Evolutionary conservation across 2,113 vertebrate species (phyloP).

Genomic region (Halichoerus grypus): DNA sequence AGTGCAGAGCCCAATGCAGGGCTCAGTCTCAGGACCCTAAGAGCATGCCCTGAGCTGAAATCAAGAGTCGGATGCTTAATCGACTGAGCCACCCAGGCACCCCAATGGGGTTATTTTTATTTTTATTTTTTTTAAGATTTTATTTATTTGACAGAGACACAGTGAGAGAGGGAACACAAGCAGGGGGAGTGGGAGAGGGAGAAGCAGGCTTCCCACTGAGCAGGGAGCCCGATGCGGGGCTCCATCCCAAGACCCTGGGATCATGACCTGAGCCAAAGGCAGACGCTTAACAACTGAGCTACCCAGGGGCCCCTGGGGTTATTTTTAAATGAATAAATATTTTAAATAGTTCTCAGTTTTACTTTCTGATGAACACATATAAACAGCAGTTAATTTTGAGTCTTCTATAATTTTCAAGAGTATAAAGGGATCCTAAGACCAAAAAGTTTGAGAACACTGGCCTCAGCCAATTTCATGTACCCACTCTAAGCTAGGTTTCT

Average conservation of each 20-base stretch:
- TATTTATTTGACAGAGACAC: too few species aligned
- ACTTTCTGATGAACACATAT: neutral
- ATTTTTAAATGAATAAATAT: neutral
- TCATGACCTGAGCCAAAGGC: too few species aligned
- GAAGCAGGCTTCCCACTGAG: too few species aligned
- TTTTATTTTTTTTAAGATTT: too few species aligned
- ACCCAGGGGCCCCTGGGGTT: neutral
- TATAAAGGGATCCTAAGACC: neutral
- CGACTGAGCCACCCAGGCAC: neutral
- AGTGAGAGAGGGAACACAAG: too few species aligned
- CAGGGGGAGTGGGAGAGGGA: too few species aligned
- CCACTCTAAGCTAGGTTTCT: constrained; percentile 17
- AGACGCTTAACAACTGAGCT: neutral
- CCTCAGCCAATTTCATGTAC: neutral
- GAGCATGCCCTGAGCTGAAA: neutral
- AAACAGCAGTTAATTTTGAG: neutral
- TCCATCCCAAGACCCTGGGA: too few species aligned
- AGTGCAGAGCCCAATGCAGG: neutral
- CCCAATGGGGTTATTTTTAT: neutral
- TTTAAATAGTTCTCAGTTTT: constrained; percentile 48
- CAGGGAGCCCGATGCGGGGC: too few species aligned
- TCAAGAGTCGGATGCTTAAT: neutral
- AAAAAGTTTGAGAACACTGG: neutral
- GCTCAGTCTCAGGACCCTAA: neutral
- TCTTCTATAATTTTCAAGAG: neutral